phyloP scores from a whole-genome alignment of 2,797 vertebrate genomes.

The Cryptoprocta ferox region DNA sequence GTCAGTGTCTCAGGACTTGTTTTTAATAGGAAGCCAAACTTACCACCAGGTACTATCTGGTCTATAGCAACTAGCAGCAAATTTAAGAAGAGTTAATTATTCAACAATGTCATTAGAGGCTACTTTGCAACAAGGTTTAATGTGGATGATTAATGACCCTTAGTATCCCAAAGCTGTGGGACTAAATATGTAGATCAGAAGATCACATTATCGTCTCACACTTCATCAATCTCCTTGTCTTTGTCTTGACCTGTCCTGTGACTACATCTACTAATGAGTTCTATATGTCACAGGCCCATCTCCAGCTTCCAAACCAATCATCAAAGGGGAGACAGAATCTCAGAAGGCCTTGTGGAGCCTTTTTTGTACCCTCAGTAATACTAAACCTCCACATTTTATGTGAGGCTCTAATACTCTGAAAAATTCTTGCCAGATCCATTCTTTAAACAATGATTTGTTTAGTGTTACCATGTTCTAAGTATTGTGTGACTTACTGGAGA shows the following conservation, averaged over 20 bases:
- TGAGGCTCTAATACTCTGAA: neutral
- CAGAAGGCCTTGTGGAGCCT: neutral
- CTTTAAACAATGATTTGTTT: neutral
- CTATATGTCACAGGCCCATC: conserved; percentile 23
- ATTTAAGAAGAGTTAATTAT: conserved; percentile 67
- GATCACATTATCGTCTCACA: conserved; percentile 3
- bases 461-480: neutral
- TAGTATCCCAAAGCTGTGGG: conserved; percentile 39
- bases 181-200: conserved; percentile 47
- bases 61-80: conserved; percentile 32
- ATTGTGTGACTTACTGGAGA: neutral
- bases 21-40: conserved; percentile 16
- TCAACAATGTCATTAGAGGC: conserved; percentile 51
- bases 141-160: conserved; percentile 66
- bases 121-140: conserved; percentile 60
- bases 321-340: neutral
- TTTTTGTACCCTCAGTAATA: fast-evolving
- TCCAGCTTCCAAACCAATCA: neutral
- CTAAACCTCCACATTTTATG: neutral
- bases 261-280: conserved; percentile 43
- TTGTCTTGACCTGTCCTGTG: conserved; percentile 4
- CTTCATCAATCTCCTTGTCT: conserved; percentile 50
- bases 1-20: neutral
- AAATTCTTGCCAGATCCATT: neutral
- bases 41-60: neutral